Percentiles rank a stretch among this genome's conserved stretches.
These are phyloP conservation scores for Elephantulus edwardii DNA, from an alignment of 2,113 vertebrate genomes.

Conservation along the genomic window DNA sequence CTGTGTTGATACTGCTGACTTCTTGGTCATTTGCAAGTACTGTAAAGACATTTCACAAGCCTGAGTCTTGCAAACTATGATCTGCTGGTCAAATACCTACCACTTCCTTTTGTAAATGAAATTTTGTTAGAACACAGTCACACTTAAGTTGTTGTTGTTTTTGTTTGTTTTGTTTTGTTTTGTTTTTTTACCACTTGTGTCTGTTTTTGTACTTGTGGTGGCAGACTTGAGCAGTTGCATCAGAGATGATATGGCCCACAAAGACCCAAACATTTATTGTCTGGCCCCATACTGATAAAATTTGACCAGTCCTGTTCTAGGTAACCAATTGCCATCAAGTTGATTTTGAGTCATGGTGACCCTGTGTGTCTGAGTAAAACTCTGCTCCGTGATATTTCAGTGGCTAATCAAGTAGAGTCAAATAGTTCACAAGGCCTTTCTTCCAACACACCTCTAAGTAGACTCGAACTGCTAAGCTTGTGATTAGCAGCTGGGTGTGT, in stretches of 20 bases:
- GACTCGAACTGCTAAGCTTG: no score
- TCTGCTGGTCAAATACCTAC: not conserved
- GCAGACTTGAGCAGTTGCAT: not conserved
- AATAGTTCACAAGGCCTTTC: not conserved
- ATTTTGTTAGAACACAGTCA: not conserved
- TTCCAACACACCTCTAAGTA: not conserved
- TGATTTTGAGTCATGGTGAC: not conserved
- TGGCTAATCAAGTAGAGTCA: not conserved
- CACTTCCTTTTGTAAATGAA: conserved; percentile 7
- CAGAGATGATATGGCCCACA: not conserved
- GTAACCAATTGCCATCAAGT: not conserved
- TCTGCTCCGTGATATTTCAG: not conserved
- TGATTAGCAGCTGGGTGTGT: not conserved
- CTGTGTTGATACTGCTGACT: not conserved
- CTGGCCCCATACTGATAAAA: not conserved
- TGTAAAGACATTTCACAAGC: conserved; percentile 70
- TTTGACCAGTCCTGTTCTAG: not conserved
- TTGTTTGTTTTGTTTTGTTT: no score
- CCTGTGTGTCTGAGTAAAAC: not conserved
- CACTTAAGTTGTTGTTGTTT: no score
- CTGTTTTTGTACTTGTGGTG: not conserved
- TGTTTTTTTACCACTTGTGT: not conserved
- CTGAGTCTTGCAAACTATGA: not conserved
- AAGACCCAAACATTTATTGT: not conserved
- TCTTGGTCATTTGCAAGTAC: conserved; percentile 41